These are phyloP conservation scores for Nowickia ferox DNA, from an alignment of 2,888 invertebrate genomes.

Conservation along the genomic window DNA sequence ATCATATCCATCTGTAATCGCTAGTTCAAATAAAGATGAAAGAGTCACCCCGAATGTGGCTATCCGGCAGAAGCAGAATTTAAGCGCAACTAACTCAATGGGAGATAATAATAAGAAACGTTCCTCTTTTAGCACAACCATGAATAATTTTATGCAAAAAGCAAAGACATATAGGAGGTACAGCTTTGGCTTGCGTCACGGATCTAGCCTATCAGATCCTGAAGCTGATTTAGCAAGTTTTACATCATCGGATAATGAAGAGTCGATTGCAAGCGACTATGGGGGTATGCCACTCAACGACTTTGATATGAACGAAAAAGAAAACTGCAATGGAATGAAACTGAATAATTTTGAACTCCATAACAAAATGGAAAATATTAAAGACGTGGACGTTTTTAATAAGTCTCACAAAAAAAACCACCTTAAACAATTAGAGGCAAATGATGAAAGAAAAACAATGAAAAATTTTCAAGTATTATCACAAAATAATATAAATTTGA, in stretches of 20 bases:
- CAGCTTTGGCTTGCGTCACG: conserved; percentile 83
- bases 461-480: not conserved
- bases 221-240: conserved; percentile 86
- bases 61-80: conserved; percentile 25
- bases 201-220: conserved; percentile 88
- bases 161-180: conserved; percentile 86
- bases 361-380: not conserved
- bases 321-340: not conserved
- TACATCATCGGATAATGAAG: conserved; percentile 80
- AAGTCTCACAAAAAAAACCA: not conserved
- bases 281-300: conserved; percentile 49
- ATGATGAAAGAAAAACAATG: not conserved
- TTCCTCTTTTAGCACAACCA: conserved; percentile 89
- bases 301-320: conserved; percentile 21
- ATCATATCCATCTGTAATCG: conserved; percentile 75
- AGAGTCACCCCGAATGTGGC: conserved; percentile 59
- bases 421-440: not conserved
- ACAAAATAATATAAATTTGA: not conserved
- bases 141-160: conserved; percentile 93
- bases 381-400: not conserved
- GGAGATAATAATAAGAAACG: conserved; percentile 85
- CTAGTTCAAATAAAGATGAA: conserved; percentile 77
- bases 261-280: conserved; percentile 75
- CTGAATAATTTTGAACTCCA: not conserved
- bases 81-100: not conserved